Evolutionary conservation across 2,113 vertebrate genomes (phyloP).

Genomic region (Callorhinus ursinus): DNA sequence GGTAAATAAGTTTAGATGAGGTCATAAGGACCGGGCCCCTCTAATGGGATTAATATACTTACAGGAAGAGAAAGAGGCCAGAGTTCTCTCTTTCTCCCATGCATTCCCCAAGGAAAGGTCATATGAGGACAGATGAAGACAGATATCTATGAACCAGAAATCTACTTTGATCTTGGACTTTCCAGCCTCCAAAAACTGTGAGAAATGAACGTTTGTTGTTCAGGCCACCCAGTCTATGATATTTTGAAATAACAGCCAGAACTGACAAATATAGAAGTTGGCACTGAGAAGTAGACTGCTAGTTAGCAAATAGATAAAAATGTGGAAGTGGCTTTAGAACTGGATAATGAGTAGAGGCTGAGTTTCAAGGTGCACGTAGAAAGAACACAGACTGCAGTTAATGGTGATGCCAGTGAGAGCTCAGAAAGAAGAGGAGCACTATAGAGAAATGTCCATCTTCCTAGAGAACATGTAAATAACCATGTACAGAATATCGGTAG

Average conservation of each 20-base stretch:
- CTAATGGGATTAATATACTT: background rate
- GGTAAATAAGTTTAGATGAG: background rate
- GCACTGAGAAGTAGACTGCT: background rate
- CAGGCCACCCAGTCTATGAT: background rate
- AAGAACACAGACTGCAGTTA: background rate
- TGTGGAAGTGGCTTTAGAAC: background rate
- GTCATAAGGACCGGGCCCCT: background rate
- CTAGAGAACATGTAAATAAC: background rate
- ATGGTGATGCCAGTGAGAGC: background rate
- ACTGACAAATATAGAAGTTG: background rate
- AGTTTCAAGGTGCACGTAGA: background rate
- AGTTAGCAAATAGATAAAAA: background rate
- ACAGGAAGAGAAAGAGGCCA: background rate
- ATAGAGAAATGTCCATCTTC: background rate
- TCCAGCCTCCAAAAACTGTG: background rate
- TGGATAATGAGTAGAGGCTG: background rate
- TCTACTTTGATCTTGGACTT: background rate
- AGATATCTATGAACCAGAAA: background rate
- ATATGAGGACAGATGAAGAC: background rate
- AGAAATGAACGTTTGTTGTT: background rate
- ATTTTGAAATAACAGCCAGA: background rate
- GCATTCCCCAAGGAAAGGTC: background rate
- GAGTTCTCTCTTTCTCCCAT: background rate
- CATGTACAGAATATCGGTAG: background rate
- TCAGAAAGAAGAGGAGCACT: background rate